Percentiles rank a stretch among this genome's conserved stretches.
Evolutionary conservation across 2,113 vertebrate genomes (phyloP).

Genomic region (Tonatia bakeri): DNA sequence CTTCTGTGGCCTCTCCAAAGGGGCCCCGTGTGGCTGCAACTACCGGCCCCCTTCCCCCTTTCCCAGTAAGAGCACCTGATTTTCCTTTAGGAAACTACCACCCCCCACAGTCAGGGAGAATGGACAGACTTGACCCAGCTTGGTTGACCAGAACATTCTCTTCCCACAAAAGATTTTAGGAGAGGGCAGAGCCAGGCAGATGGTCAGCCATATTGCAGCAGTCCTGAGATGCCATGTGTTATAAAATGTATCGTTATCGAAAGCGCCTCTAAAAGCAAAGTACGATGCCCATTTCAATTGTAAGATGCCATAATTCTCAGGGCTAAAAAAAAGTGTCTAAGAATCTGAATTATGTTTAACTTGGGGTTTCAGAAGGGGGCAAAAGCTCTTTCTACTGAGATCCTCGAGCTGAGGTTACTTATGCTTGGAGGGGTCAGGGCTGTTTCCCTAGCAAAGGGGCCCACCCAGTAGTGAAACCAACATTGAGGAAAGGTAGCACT

Average conservation of each 20-base stretch:
- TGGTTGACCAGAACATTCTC: background rate
- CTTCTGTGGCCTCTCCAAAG: background rate
- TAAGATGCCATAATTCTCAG: background rate
- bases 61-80: background rate
- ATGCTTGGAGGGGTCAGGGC: background rate
- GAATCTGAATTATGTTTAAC: background rate
- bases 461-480: background rate
- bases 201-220: background rate
- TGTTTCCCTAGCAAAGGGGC: too few relatives aligned
- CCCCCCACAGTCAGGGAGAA: background rate
- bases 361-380: too few relatives aligned
- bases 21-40: rapidly evolving
- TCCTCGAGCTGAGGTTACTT: background rate
- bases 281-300: too few relatives aligned
- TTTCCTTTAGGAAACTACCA: background rate
- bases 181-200: background rate
- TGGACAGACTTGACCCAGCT: background rate
- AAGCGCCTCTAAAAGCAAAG: background rate
- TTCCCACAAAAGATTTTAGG: too few relatives aligned
- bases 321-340: too few relatives aligned
- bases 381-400: background rate
- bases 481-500: background rate
- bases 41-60: background rate
- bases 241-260: background rate
- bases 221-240: background rate